phyloP scores from a whole-genome alignment of 2,113 vertebrate genomes.

The Garra rufa region DNA sequence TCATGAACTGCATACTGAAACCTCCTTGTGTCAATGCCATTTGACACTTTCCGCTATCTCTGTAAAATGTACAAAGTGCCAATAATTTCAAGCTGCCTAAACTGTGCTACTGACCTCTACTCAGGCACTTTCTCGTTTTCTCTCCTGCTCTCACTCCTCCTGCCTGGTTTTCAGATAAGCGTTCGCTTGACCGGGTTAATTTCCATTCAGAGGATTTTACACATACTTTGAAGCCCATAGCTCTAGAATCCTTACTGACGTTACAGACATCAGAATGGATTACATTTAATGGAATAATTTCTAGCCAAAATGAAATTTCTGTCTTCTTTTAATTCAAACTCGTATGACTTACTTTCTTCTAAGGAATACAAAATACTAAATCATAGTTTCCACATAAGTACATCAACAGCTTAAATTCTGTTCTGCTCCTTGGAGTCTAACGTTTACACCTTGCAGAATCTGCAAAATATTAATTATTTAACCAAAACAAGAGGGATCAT shows the following conservation, averaged over 20 bases:
- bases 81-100: conserved; percentile 21
- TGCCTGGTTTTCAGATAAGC: conserved; percentile 15
- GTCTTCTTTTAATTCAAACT: conserved; percentile 9
- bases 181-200: neutral
- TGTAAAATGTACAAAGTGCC: conserved; percentile 28
- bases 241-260: neutral
- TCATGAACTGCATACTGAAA: conserved; percentile 2
- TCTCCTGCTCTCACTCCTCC: neutral
- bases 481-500: too few relatives aligned
- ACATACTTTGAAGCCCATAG: conserved; percentile 28
- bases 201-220: conserved; percentile 23
- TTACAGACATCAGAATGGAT: conserved; percentile 22
- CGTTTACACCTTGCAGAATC: too few relatives aligned
- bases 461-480: too few relatives aligned
- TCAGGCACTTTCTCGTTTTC: neutral
- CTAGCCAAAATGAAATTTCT: neutral
- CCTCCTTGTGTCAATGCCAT: conserved; percentile 13
- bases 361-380: neutral
- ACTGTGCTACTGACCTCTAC: conserved; percentile 39
- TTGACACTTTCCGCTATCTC: neutral
- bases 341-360: neutral
- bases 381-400: neutral
- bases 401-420: too few relatives aligned
- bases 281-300: neutral
- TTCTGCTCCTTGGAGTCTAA: too few relatives aligned